Conservation (phyloP, 2,797 vertebrate species). For the Xenopus petersii region DNA sequence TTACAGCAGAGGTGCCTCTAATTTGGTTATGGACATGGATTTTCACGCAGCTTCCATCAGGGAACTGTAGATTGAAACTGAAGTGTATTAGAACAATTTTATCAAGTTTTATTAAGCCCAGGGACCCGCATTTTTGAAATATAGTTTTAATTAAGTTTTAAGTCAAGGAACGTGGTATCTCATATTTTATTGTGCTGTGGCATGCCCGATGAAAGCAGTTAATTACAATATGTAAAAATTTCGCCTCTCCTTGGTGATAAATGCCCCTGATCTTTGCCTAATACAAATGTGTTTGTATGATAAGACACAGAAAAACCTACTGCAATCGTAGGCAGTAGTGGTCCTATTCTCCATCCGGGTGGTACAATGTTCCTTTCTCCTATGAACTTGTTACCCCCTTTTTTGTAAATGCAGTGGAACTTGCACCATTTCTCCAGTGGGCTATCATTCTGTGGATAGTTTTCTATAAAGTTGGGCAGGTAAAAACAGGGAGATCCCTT, state of each 20-base stretch:
- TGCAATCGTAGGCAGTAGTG: no score
- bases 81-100: slow-evolving; percentile 60
- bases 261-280: slow-evolving; percentile 11
- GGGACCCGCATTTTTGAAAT: slow-evolving; percentile 59
- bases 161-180: slow-evolving; percentile 55
- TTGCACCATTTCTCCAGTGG: no score
- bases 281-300: slow-evolving; percentile 11
- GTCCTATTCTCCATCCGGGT: no score
- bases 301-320: not conserved
- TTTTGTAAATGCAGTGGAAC: no score
- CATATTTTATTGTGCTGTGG: slow-evolving; percentile 55
- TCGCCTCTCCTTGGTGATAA: slow-evolving; percentile 5
- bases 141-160: slow-evolving; percentile 67
- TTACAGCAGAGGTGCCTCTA: slow-evolving; percentile 50
- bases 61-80: slow-evolving; percentile 56
- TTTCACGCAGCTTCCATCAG: slow-evolving; percentile 50
- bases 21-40: slow-evolving; percentile 49
- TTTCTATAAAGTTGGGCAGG: no score
- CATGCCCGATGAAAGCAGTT: slow-evolving; percentile 48
- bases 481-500: no score
- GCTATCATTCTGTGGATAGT: no score
- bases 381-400: no score
- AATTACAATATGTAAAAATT: slow-evolving; percentile 47
- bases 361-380: no score
- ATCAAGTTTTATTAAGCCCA: slow-evolving; percentile 58